phyloP scores from a whole-genome alignment of 2,888 invertebrate species.

The Mylabris sibirica region DNA sequence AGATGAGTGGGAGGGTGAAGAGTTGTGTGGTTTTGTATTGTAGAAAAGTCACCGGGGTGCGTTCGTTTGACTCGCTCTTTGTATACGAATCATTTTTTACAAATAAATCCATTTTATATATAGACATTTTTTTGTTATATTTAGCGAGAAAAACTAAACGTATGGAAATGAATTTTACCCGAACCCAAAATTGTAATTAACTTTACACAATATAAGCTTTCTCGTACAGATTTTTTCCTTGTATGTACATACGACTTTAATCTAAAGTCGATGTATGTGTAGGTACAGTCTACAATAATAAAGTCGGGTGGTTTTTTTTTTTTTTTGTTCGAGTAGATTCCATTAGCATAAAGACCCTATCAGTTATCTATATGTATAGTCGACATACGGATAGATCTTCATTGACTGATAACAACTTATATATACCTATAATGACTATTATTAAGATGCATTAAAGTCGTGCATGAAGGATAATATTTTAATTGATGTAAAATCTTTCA shows the following conservation, averaged over 20 bases:
- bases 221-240: neutral
- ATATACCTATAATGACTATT: slow-evolving; percentile 48
- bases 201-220: neutral
- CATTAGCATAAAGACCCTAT: slow-evolving; percentile 43
- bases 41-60: slow-evolving; percentile 42
- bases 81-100: slow-evolving; percentile 37
- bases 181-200: neutral
- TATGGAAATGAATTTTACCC: slow-evolving; percentile 1
- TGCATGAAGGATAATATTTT: slow-evolving; percentile 54
- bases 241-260: neutral
- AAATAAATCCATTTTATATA: neutral
- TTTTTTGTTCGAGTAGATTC: slow-evolving; percentile 16
- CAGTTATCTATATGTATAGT: slow-evolving; percentile 16
- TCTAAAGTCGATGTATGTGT: slow-evolving; percentile 1
- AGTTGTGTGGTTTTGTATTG: slow-evolving; percentile 18
- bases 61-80: slow-evolving; percentile 41
- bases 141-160: neutral
- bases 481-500: slow-evolving; percentile 43
- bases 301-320: neutral
- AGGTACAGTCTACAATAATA: slow-evolving; percentile 1
- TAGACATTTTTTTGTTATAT: too few species aligned
- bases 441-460: slow-evolving; percentile 54
- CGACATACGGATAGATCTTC: slow-evolving; percentile 37
- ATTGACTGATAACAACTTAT: slow-evolving; percentile 38
- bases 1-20: slow-evolving; percentile 16